A percentile compares a stretch with the other conserved stretches of the same genome.
Conservation (phyloP, 2,797 vertebrate genomes). For the Tadarida brasiliensis region DNA sequence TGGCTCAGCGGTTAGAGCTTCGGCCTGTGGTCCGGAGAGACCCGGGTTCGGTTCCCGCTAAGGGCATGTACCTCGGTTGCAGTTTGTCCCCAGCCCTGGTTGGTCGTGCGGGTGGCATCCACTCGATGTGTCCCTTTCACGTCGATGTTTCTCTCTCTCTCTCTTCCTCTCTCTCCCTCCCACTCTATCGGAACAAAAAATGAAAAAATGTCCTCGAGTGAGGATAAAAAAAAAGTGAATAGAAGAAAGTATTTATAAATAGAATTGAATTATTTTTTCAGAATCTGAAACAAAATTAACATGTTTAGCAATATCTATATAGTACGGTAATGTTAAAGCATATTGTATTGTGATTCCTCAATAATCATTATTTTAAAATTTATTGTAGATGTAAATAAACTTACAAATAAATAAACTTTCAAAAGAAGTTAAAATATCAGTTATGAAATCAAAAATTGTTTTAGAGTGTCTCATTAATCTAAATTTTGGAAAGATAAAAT, state of each 20-base stretch:
- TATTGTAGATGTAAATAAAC: conserved; percentile 10
- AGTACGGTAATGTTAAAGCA: not conserved
- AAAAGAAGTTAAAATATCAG: not conserved
- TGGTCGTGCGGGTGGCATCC: no score
- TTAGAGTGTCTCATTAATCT: not conserved
- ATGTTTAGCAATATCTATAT: not conserved
- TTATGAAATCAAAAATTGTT: not conserved
- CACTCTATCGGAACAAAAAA: no score
- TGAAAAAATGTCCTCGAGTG: no score
- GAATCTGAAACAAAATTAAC: not conserved
- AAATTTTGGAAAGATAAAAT: not conserved
- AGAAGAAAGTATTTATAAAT: conserved; percentile 1
- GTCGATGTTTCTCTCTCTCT: no score
- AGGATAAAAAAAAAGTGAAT: no score
- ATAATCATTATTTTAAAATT: not conserved
- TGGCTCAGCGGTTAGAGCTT: no score
- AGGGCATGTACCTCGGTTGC: no score
- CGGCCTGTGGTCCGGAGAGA: no score
- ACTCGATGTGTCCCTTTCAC: no score
- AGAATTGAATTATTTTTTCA: not conserved
- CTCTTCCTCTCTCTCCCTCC: no score
- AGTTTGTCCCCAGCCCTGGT: no score
- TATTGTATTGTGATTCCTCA: not conserved
- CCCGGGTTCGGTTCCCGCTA: no score
- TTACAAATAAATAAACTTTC: conserved; percentile 28